Evolutionary conservation across 2,888 invertebrate species (phyloP), one percentile per base, ranked within the genome.

Genomic region (Polyommatus icarus): DNA sequence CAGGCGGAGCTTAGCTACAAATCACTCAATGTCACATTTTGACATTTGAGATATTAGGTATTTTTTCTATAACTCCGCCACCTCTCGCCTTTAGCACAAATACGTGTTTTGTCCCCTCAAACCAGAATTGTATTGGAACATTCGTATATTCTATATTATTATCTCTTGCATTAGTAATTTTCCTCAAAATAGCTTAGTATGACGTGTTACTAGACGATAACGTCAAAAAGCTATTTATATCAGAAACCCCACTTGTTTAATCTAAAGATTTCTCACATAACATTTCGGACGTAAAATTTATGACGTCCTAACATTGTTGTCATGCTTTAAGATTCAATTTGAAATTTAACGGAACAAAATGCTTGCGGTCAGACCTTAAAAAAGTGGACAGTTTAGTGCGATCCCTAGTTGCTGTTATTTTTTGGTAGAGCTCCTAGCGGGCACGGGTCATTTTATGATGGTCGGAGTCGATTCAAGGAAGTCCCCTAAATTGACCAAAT

Each of bases 1-100:
- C 94, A 94, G 94, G 94, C 94, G 94, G 94, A 92, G 94, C 94
- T 93, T 93, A 94, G 93, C 94, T 91, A 94, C 94, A 94, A 94
- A 94, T 94, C 94, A 94, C 94, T 94, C 94, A 94, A 91, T 92
- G 94, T 94, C 94, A 94, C 93, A 90, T 94, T 94, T 94, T 94
- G 94, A 94, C 94, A 92, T 93, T 93, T 93, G 94, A 94, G 94
- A 94, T 94, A 94, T 94, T 94, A 94, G 91, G 91, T 94, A 91
- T 94, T 94, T 94, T 94, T 93, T 92, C 92, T 93, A 92, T 92
- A 92, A 91, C 90, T 87, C 90, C 89, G 90, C 89, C 92, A 92
- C 92, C 88, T 92, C 91, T 89, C 89, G 54, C 50, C 54, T 72
- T 72, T 40, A 40, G 40, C 40, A 54, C 75, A 75, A 75, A 75